Percentiles rank a stretch among this genome's conserved stretches.
Evolutionary conservation across 1,140 invertebrate genomes (phyloP).

Genomic region (Calephelis virginiensis): DNA sequence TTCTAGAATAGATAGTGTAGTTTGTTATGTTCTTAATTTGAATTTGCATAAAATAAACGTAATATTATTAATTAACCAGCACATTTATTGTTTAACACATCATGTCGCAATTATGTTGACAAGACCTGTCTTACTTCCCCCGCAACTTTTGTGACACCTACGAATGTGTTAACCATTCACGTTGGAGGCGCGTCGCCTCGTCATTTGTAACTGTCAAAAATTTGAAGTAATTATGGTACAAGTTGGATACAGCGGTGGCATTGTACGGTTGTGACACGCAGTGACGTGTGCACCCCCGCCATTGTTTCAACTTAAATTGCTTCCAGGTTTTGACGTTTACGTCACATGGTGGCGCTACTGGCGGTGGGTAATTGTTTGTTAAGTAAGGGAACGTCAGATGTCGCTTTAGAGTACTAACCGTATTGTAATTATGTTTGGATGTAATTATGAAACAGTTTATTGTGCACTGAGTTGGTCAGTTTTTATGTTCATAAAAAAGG

Average conservation of each 20-base stretch:
- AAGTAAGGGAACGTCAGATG: too few relatives aligned
- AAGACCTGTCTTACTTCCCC: background rate
- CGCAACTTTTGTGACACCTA: conserved; percentile 6
- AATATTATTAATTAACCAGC: too few relatives aligned
- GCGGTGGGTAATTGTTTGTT: too few relatives aligned
- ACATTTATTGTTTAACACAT: background rate
- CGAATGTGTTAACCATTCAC: conserved; percentile 4
- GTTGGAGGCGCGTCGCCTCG: conserved; percentile 24
- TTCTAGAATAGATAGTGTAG: too few relatives aligned
- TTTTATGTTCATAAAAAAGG: too few relatives aligned
- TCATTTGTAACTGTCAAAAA: conserved; percentile 41
- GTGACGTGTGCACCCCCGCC: conserved; percentile 34
- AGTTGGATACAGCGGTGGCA: background rate
- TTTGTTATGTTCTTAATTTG: too few relatives aligned
- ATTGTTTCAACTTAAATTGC: conserved; percentile 64
- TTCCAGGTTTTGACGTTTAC: conserved; percentile 42
- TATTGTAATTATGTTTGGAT: too few relatives aligned
- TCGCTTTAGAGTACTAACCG: too few relatives aligned
- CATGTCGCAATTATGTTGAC: conserved; percentile 2
- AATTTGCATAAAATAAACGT: too few relatives aligned
- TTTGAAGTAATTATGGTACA: conserved; percentile 18
- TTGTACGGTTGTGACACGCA: conserved; percentile 32
- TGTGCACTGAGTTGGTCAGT: too few relatives aligned
- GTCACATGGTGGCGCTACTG: too few relatives aligned
- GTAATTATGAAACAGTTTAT: too few relatives aligned